Evolutionary conservation across 2,888 invertebrate genomes (phyloP), one percentile per base, ranked within the genome.

Genomic region (Pemphredon lugubris): DNA sequence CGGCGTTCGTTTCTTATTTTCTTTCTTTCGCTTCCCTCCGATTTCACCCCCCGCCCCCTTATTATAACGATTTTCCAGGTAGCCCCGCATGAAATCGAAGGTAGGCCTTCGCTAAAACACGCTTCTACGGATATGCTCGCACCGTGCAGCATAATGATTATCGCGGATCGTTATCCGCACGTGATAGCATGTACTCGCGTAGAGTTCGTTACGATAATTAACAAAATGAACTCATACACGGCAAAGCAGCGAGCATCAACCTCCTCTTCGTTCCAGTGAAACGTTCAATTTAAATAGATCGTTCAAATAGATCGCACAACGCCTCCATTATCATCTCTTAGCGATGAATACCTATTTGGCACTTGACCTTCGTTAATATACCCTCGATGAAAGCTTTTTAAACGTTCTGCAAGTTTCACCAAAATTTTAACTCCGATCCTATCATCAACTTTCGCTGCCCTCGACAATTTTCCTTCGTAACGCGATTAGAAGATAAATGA

Each of bases 191-290:
- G 42, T 26, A 32, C 59, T 32, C 53, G 47, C 4, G 26, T 50
- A 53, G 63, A 63, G 73, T 74, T 82, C 75, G 74, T 79, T 75
- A 69, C 59, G 65, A 55, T 82, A 84, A 85, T 86, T 80, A 86
- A 82, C 67, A 60, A 82, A 86, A 84, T 84, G 76, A 84, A 67
- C 44, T 18, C 6, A 26, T 37, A 16, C 39, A 2, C 16, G 5
- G 16, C 34, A 20, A 21, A 20, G 14, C 30, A 21, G 11, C 37
- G 40, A 40, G 40, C 14, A 40, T 5, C 5, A 14, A 16, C 16
- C 16, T 16, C 40, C 18, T 16, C 40, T 4, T 9, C 26, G 26
- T 11, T 34, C 11, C 34, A 2, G n/a, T n/a, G n/a, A 11, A 34
- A 7, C 11, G 34, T 16, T 6, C 16, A 40, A 16, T 37, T 37